Conservation (phyloP, 2,113 vertebrate species). For the Falcunculus frontatus region DNA sequence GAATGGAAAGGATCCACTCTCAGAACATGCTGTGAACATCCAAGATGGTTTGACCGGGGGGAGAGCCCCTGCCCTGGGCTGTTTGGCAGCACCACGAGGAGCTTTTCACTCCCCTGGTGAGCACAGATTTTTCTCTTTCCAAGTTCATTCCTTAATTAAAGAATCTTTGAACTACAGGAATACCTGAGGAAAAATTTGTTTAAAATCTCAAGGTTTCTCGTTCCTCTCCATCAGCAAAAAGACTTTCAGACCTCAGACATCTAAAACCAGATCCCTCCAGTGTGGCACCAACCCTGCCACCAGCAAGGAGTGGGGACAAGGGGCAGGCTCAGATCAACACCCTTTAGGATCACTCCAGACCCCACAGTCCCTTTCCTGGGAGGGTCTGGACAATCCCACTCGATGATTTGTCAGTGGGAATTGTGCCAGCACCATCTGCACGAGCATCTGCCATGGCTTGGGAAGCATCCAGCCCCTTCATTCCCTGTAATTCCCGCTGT, state of each 20-base stretch:
- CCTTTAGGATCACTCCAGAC: neutral
- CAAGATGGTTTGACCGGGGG: accelerated
- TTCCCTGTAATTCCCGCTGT: neutral
- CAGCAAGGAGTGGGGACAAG: neutral
- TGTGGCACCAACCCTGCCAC: neutral
- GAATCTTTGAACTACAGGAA: neutral
- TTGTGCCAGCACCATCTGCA: constrained; percentile 10
- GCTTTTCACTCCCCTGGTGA: neutral
- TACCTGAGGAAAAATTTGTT: neutral
- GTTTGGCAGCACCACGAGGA: neutral
- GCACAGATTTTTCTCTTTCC: neutral
- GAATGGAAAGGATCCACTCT: neutral
- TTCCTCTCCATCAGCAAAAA: neutral
- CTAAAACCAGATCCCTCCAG: neutral
- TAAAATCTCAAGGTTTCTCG: neutral
- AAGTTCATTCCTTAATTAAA: neutral
- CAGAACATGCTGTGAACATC: neutral
- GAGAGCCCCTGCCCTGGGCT: neutral
- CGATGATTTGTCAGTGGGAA: neutral
- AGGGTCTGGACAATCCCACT: neutral
- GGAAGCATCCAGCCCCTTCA: neutral
- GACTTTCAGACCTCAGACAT: neutral
- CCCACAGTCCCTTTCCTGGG: neutral
- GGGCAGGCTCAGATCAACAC: neutral
- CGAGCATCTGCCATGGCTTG: neutral